These are phyloP conservation scores for Eupelmus urozonus DNA, from an alignment of 2,888 invertebrate genomes.

Conservation along the genomic window DNA sequence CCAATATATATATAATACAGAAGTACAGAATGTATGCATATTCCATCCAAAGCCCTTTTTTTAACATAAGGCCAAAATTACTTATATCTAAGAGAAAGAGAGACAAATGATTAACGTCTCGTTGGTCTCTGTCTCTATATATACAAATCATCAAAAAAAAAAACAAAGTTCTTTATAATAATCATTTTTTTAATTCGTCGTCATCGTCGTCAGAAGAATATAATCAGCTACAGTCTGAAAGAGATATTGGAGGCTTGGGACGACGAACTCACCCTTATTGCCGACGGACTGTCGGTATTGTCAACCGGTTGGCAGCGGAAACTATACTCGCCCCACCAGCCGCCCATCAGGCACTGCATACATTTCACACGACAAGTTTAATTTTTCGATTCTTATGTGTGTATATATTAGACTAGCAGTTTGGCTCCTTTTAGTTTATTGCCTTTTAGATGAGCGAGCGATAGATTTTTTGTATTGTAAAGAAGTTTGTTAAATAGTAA, in stretches of 20 bases:
- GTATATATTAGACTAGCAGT: neutral
- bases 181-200: slow-evolving; percentile 23
- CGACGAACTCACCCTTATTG: slow-evolving; percentile 87
- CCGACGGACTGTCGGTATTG: slow-evolving; percentile 88
- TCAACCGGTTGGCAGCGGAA: slow-evolving; percentile 94
- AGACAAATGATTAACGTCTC: slow-evolving; percentile 18
- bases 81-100: slow-evolving; percentile 3
- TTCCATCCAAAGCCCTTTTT: slow-evolving; percentile 4
- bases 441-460: neutral
- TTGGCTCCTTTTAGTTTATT: neutral
- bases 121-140: slow-evolving; percentile 31
- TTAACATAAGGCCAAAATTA: neutral
- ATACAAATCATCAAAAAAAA: neutral
- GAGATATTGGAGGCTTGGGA: slow-evolving; percentile 18
- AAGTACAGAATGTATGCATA: neutral
- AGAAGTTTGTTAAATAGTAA: too few species aligned
- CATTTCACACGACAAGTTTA: neutral
- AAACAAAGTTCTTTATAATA: neutral
- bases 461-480: too few species aligned
- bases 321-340: slow-evolving; percentile 94
- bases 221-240: slow-evolving; percentile 53
- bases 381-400: neutral
- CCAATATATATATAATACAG: neutral
- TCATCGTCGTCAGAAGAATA: slow-evolving; percentile 19
- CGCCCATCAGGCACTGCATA: slow-evolving; percentile 89